Conservation (phyloP, 1,140 invertebrate genomes). For the Bombus breviceps region DNA sequence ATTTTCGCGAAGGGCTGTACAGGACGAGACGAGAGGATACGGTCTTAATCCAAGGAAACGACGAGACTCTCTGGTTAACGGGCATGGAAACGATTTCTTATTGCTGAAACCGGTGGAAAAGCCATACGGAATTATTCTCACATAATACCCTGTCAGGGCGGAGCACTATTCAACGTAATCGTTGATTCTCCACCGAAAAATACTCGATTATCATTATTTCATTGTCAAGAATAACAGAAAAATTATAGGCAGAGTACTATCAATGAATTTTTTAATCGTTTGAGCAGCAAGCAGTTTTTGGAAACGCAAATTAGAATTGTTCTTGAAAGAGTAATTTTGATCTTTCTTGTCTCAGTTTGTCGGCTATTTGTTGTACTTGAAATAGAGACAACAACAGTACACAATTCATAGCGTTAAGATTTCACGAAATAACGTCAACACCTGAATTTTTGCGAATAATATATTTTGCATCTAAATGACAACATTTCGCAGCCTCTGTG, state of each 20-base stretch:
- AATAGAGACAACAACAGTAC: no score
- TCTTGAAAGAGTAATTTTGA: not conserved
- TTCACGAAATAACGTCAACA: not conserved
- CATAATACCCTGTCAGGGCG: not conserved
- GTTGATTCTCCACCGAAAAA: not conserved
- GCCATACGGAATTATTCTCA: not conserved
- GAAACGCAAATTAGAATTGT: no score
- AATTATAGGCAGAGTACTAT: no score
- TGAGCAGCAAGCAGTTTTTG: no score
- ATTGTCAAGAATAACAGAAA: no score
- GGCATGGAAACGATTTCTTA: not conserved
- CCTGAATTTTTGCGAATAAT: not conserved
- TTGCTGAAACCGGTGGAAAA: not conserved
- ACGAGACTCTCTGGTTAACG: not conserved
- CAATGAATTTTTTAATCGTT: no score
- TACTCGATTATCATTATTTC: no score
- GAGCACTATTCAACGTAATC: not conserved
- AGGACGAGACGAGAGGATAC: slow-evolving; percentile 37
- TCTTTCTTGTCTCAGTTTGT: not conserved
- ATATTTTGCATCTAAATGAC: slow-evolving; percentile 13
- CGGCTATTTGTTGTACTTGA: not conserved
- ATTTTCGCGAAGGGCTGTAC: slow-evolving; percentile 4
- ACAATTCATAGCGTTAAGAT: not conserved
- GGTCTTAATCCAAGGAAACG: not conserved
- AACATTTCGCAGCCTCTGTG: not conserved